A percentile compares a stretch with the other conserved stretches of the same genome.
Conservation (phyloP, 2,113 vertebrate genomes). For the Pteronura brasiliensis region DNA sequence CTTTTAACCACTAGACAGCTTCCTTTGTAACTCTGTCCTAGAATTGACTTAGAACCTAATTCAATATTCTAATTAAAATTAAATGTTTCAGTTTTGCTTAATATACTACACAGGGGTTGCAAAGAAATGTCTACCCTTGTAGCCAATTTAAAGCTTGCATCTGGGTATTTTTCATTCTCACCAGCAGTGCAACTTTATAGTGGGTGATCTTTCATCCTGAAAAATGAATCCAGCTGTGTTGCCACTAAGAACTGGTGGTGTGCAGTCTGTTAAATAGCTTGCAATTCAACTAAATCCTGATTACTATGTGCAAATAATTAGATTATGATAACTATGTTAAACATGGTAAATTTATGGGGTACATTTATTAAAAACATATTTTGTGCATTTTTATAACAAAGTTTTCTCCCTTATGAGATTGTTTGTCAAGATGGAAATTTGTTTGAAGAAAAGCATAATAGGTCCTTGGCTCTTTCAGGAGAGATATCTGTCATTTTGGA, state of each 20-base stretch:
- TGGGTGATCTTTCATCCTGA: conserved; percentile 56
- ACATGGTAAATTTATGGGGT: conserved; percentile 3
- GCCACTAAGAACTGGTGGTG: not conserved
- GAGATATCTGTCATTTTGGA: not conserved
- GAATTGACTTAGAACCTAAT: conserved; percentile 58
- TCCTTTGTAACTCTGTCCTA: conserved; percentile 50
- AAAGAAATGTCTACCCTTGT: conserved; percentile 10
- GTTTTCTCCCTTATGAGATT: not conserved
- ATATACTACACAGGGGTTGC: conserved; percentile 1
- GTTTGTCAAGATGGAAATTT: conserved; percentile 19
- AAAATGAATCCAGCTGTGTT: conserved; percentile 62
- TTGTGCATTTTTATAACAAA: conserved; percentile 32
- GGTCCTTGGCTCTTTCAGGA: not conserved
- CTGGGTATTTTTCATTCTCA: conserved; percentile 48
- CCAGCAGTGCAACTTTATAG: conserved; percentile 20
- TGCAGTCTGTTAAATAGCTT: conserved; percentile 49
- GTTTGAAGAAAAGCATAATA: not conserved
- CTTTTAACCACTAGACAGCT: conserved; percentile 41
- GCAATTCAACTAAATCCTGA: conserved; percentile 40
- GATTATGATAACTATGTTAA: conserved; percentile 26
- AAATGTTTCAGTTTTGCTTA: conserved; percentile 61
- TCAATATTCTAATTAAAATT: conserved; percentile 71
- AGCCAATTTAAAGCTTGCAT: conserved; percentile 49
- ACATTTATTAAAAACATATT: conserved; percentile 50
- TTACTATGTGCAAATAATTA: conserved; percentile 51